phyloP scores from a whole-genome alignment of 2,113 vertebrate genomes.

The Colaptes auratus region DNA sequence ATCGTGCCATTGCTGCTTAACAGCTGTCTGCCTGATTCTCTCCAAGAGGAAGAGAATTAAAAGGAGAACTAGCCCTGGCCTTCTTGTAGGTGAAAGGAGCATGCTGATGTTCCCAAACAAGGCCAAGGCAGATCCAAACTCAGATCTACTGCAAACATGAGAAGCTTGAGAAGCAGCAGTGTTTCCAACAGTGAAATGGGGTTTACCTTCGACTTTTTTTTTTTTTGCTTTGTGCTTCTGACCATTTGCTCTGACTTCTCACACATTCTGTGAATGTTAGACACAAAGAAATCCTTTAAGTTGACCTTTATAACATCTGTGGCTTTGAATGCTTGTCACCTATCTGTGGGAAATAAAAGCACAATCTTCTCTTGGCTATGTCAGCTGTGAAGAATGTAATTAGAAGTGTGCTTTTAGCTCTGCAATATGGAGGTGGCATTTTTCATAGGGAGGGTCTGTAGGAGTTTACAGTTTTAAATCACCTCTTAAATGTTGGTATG shows the following conservation, averaged over 20 bases:
- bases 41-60: background rate
- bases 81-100: background rate
- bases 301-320: background rate
- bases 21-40: background rate
- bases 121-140: background rate
- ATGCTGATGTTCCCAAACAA: background rate
- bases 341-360: background rate
- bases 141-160: background rate
- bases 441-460: background rate
- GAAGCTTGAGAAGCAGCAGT: background rate
- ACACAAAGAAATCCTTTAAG: background rate
- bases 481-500: background rate
- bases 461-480: background rate
- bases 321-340: background rate
- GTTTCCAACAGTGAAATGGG: background rate
- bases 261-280: background rate
- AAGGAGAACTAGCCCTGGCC: background rate
- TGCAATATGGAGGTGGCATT: background rate
- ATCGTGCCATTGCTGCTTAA: background rate
- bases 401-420: background rate
- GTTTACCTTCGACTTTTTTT: background rate
- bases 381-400: background rate
- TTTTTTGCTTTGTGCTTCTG: background rate
- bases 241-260: background rate
- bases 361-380: background rate